Conservation (phyloP, 2,888 invertebrate genomes). For the Drosophila testacea region DNA sequence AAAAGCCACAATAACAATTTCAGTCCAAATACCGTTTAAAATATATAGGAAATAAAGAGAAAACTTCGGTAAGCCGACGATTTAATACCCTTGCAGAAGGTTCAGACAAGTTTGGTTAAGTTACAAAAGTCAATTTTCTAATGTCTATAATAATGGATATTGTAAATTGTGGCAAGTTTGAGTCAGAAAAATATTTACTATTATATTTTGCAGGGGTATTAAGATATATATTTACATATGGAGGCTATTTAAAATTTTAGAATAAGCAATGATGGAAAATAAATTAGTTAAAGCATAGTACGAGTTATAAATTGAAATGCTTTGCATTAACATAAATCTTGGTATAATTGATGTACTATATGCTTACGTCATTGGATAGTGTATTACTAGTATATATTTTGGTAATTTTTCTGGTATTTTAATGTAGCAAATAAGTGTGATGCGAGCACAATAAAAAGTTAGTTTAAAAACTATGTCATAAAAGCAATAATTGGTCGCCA, state of each 20-base stretch:
- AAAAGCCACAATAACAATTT: slow-evolving; percentile 5
- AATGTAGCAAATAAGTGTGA: slow-evolving; percentile 35
- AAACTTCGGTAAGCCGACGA: slow-evolving; percentile 5
- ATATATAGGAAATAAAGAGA: background rate
- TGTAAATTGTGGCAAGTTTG: slow-evolving; percentile 4
- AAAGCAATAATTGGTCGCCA: slow-evolving; percentile 43
- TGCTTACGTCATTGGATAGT: slow-evolving; percentile 7
- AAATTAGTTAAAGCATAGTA: background rate
- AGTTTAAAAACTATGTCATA: slow-evolving; percentile 29
- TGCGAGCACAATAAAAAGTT: slow-evolving; percentile 41
- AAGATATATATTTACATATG: background rate
- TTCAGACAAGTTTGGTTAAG: background rate
- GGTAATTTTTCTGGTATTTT: slow-evolving; percentile 51
- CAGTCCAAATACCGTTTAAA: slow-evolving; percentile 18
- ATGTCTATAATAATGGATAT: background rate
- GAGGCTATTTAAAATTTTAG: background rate
- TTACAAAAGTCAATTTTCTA: no score
- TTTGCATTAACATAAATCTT: slow-evolving; percentile 30
- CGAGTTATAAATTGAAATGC: slow-evolving; percentile 5
- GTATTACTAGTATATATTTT: slow-evolving; percentile 23
- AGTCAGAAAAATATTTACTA: background rate
- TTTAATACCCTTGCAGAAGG: background rate
- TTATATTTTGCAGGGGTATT: background rate
- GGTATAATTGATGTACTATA: slow-evolving; percentile 20
- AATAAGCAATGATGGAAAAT: background rate